A percentile compares a stretch with the other conserved stretches of the same genome.
These are phyloP conservation scores for Drosophila micromelanica DNA, from an alignment of 1,140 invertebrate genomes.

Conservation along the genomic window DNA sequence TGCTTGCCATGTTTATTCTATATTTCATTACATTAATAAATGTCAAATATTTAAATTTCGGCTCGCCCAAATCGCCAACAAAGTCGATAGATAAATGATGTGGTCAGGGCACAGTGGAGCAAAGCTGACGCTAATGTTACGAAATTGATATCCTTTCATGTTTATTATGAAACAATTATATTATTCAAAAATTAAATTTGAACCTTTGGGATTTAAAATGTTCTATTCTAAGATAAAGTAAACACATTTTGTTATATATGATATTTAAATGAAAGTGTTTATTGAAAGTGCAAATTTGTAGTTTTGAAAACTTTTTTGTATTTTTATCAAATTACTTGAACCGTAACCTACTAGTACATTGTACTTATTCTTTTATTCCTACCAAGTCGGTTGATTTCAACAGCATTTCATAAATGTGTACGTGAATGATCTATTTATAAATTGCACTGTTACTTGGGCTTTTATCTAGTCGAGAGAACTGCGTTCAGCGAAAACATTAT, in stretches of 20 bases:
- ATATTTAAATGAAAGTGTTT: too few species aligned
- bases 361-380: too few species aligned
- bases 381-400: neutral
- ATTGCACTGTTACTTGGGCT: neutral
- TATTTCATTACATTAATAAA: constrained; percentile 79
- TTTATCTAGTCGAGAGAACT: constrained; percentile 1
- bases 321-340: too few species aligned
- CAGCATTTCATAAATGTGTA: neutral
- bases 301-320: too few species aligned
- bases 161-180: too few species aligned
- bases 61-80: constrained; percentile 50
- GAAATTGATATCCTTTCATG: neutral
- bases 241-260: too few species aligned
- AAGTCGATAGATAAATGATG: constrained; percentile 29
- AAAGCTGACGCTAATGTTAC: neutral
- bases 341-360: too few species aligned
- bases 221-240: too few species aligned
- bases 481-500: constrained; percentile 63
- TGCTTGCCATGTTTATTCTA: constrained; percentile 69
- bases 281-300: too few species aligned
- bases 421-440: neutral
- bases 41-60: constrained; percentile 80
- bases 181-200: too few species aligned
- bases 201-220: too few species aligned
- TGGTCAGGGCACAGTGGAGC: constrained; percentile 37